Percentiles rank a stretch among this genome's conserved stretches.
These are phyloP conservation scores for Tinamus major DNA, from an alignment of 2,797 vertebrate genomes.

Conservation along the genomic window DNA sequence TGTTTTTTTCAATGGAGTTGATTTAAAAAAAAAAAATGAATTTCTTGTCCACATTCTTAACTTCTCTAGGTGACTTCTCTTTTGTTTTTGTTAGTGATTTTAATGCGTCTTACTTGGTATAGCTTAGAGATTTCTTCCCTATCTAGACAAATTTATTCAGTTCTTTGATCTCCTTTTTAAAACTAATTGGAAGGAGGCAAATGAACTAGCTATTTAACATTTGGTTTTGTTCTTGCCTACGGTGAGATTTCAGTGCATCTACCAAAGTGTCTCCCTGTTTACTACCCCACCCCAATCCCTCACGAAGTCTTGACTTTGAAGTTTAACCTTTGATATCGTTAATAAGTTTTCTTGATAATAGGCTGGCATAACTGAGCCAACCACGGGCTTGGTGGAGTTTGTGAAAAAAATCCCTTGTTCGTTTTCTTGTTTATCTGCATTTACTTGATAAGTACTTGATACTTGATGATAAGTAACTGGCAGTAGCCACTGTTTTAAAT, in stretches of 20 bases:
- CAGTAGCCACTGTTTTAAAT: neutral
- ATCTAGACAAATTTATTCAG: neutral
- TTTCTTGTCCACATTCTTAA: neutral
- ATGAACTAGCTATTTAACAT: neutral
- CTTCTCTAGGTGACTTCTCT: neutral
- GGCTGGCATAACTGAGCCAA: neutral
- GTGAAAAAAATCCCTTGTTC: neutral
- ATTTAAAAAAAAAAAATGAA: neutral
- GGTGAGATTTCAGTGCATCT: neutral
- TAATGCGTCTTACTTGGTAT: neutral
- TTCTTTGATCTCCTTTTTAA: neutral
- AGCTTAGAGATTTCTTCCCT: neutral
- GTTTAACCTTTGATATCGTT: neutral
- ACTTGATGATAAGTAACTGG: neutral
- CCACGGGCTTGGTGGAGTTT: neutral
- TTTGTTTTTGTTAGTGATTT: neutral
- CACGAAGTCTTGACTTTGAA: constrained; percentile 5
- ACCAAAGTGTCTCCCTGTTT: neutral
- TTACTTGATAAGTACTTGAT: neutral
- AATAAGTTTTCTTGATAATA: neutral
- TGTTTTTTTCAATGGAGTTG: accelerated
- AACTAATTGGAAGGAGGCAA: neutral
- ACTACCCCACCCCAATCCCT: neutral
- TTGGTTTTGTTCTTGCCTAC: neutral
- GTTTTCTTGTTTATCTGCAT: neutral